Evolutionary conservation across 2,888 invertebrate species (phyloP), one percentile per base, ranked within the genome.

Genomic region (Trichacis sp.): DNA sequence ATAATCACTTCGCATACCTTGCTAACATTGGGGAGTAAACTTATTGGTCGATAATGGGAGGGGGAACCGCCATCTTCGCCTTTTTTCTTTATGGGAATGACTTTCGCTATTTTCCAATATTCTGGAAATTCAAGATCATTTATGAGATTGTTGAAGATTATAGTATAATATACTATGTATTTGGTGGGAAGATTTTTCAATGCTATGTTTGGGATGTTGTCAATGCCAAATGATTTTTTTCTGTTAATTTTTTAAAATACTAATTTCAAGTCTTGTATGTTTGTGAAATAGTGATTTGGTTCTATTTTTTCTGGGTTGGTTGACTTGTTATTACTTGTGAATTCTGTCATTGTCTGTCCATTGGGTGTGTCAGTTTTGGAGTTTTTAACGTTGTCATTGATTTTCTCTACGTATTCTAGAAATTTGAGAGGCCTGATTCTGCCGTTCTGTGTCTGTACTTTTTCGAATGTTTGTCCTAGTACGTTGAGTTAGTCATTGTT

Each of bases 91-190:
- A 74, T 38, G 0, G 73, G 51, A 0, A 73, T 65, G 0, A 73
- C 38, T 57, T 73, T 76, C 0, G 72, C 73, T 6, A 11, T 62
- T 64, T 71, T 73, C 70, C 70, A 72, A 1, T 8, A 43, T 0
- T 18, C 15, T 0, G 80, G 77, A 62, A 77, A 78, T 15, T 73
- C 65, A 3, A 51, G 65, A 12, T 69, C 72, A 9, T 79, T 78
- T 14, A 65, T 33, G 0, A 43, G 40, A 14, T 68, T 68, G 17
- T 67, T 70, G 12, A 68, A 70, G 1, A 70, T 6, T 1, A 65
- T 58, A 1, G 29, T 38, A 6, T 54, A 58, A 8, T 29, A 20
- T 0, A n/a, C 2, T 5, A 60, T 54, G 2, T 33, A 24, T 17
- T 18, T 30, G 8, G 15, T 12, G 0, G 60, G 48, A 1, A 57